Percentiles rank a stretch among this genome's conserved stretches.
phyloP scores from a whole-genome alignment of 1,140 invertebrate species.

The Anoplolepis gracilipes region DNA sequence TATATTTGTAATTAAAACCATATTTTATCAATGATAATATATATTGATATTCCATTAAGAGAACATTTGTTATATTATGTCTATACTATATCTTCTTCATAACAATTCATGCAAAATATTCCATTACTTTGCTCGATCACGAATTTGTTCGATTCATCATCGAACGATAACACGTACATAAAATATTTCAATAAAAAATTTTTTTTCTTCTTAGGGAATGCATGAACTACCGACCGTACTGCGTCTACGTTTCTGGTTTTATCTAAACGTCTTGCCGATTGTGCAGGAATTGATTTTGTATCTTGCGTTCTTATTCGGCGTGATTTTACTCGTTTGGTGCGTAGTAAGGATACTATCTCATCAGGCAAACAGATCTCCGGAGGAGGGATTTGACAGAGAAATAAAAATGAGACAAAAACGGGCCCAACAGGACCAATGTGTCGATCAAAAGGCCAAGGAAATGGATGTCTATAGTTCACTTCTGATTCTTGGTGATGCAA shows the following conservation, averaged over 20 bases:
- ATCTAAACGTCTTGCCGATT: constrained; percentile 89
- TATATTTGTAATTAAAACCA: no score
- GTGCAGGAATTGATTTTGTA: constrained; percentile 88
- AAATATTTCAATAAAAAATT: background rate
- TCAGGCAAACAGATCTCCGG: constrained; percentile 71
- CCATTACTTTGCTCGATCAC: background rate
- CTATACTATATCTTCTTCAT: background rate
- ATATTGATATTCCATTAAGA: no score
- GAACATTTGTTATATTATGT: no score
- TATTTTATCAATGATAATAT: background rate
- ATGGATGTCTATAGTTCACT: constrained; percentile 84
- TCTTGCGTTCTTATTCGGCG: constrained; percentile 86
- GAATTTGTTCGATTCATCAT: background rate
- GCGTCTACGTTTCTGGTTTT: constrained; percentile 89
- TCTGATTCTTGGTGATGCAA: constrained; percentile 76
- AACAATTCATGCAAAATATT: background rate
- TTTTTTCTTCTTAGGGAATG: constrained; percentile 88
- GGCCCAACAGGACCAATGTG: constrained; percentile 77
- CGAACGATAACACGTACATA: background rate
- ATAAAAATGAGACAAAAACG: constrained; percentile 77
- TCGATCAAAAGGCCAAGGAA: constrained; percentile 76
- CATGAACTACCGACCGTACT: constrained; percentile 88
- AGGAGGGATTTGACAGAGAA: constrained; percentile 79
- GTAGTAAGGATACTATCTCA: constrained; percentile 82
- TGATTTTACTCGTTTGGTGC: constrained; percentile 85